Evolutionary conservation across 2,888 invertebrate species (phyloP).

Genomic region (Gymnocheta viridis): DNA sequence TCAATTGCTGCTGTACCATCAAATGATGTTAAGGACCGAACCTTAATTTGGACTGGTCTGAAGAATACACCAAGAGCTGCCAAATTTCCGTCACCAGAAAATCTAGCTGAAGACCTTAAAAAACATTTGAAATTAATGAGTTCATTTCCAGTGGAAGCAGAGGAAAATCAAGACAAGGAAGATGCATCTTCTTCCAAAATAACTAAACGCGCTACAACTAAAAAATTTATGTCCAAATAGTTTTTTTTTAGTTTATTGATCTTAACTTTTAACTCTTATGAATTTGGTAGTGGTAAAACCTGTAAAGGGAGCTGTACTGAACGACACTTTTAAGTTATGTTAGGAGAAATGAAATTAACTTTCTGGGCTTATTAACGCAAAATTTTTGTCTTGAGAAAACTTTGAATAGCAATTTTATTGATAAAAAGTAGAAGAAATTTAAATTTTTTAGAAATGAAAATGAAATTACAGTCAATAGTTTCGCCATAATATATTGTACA

Average conservation of each 20-base stretch:
- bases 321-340: constrained; percentile 65
- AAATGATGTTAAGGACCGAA: constrained; percentile 68
- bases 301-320: constrained; percentile 68
- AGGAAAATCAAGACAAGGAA: neutral
- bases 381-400: too few species aligned
- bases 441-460: neutral
- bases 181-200: constrained; percentile 16
- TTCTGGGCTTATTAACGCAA: neutral
- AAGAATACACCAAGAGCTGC: constrained; percentile 79
- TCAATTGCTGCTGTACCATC: constrained; percentile 71
- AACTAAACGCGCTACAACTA: constrained; percentile 33
- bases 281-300: constrained; percentile 73
- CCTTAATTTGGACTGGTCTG: constrained; percentile 78
- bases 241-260: neutral
- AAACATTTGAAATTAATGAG: constrained; percentile 47
- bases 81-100: constrained; percentile 77
- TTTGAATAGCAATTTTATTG: too few species aligned
- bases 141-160: neutral
- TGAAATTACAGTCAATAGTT: too few species aligned
- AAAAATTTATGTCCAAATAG: constrained; percentile 31
- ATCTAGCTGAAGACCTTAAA: constrained; percentile 52
- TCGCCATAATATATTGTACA: too few species aligned
- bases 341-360: neutral
- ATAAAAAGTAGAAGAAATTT: too few species aligned
- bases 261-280: constrained; percentile 69